Base-by-base conservation (phyloP, 2,888 invertebrate genomes). In the Pristionchus mayeri region DNA sequence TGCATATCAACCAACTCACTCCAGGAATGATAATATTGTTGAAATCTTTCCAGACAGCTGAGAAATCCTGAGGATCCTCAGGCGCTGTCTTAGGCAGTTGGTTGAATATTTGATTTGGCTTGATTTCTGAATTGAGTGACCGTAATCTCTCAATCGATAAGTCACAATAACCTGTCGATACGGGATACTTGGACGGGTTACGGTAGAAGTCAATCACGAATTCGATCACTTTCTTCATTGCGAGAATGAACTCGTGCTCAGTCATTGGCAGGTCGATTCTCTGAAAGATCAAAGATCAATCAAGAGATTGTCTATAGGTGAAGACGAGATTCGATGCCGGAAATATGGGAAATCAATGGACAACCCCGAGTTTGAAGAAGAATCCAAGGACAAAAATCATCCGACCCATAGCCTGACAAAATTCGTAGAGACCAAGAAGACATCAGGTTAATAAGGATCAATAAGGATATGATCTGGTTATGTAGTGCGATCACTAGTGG, bases 261-360 rank as follows among this genome's bases (percentile, higher is more conserved):
- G 83, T 83, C 71, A 83, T 44, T 3, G 83, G 83, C 37, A 37
- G 18, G 11, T 71, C 40, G n/a, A 83, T 30, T 16, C 37, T 18
- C 83, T 83, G 83, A 52, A 83, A 63, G 37, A 71, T 40, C 71
- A 37, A 63, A 63, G 63, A 34, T 63, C 63, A 63, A n/a, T n/a
- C n/a, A n/a, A n/a, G n/a, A n/a, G 1, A 67, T 67, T 37, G 67
- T 37, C 37, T 37, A 37, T 4, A 4, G 21, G 67, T 37, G 34
- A 37, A n/a, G 21, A 21, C 21, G 3, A 18, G 0, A 37, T 44
- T 13, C 24, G 6, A 44, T 6, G 44, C 44, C 44, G 44, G 44
- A 13, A 1, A 11, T 0, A 40, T 9, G 34, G 18, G 21, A 34
- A 37, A 37, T 16, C 6, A 44, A 63, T 34, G 18, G 63, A 37